Conservation (phyloP, 2,888 invertebrate genomes). For the Campoplex nolae region DNA sequence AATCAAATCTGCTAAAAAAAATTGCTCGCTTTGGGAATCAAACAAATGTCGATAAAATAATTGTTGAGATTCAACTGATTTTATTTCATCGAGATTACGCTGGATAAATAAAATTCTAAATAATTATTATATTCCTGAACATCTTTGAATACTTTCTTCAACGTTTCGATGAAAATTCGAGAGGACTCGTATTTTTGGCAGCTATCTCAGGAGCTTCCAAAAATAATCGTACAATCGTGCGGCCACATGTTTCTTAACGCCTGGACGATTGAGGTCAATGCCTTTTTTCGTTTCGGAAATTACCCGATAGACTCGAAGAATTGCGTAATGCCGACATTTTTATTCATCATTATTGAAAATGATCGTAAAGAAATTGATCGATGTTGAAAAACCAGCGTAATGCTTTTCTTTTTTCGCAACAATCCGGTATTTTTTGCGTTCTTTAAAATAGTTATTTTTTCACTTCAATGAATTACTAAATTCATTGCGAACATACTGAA, state of each 20-base stretch:
- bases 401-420: neutral
- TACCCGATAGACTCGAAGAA: neutral
- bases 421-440: neutral
- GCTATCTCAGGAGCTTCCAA: constrained; percentile 15
- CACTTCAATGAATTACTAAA: neutral
- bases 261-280: constrained; percentile 5
- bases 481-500: neutral
- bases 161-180: neutral
- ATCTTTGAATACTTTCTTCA: neutral
- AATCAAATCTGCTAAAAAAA: neutral
- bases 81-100: no score
- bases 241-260: constrained; percentile 11
- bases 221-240: constrained; percentile 14
- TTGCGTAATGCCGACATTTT: neutral
- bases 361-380: neutral
- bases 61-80: no score
- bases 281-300: constrained; percentile 1
- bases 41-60: neutral
- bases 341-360: neutral
- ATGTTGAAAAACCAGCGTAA: no score
- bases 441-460: neutral
- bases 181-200: constrained; percentile 3
- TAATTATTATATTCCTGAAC: neutral
- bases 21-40: neutral
- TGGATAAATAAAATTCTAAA: neutral